Base-by-base conservation (phyloP, 1,140 invertebrate species). In the Ceratina japonica region DNA sequence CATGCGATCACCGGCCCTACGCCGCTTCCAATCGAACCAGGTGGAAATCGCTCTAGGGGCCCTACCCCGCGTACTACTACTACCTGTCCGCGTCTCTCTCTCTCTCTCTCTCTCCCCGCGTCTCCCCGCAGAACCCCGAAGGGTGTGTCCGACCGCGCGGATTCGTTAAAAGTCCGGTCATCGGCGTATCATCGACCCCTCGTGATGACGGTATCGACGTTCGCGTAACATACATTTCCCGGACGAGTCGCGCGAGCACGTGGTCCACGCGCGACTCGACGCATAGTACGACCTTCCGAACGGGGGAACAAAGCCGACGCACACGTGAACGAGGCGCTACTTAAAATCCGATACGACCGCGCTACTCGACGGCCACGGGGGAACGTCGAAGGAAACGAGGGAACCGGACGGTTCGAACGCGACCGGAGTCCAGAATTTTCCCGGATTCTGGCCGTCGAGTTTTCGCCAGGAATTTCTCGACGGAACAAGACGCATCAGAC, bases 1-100 rank as follows among this genome's bases (percentile, higher is more conserved):
- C 91, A 92, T 86, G 86, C 91, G 88, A 90, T 91, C 86, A 86
- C 87, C 86, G 89, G 86, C 80, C 85, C 89, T 79, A 85, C 81
- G 82, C 76, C 66, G 62, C 31, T 49, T 75, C 63, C 65, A 81
- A 64, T 65, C 76, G 59, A 59, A 69, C 59, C 63, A 66, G 62
- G 64, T 62, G 80, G 61, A 69, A 74, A 68, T 59, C 61, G 31
- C 52, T 44, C 37, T 78, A 74, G 69, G 69, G 64, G 56, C 66
- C 68, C 77, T 69, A 15, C 80, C 61, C 52, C 56, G 52, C 20
- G 20, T 15, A 10, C 49, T 31, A 27, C 10, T 15, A 10, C 49
- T 31, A 27, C 10, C 66, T 44, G 22, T 20, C 37, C n/a, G 49
- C 49, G 52, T 44, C 2, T 44, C 20, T 18, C 3, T n/a, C 16